Evolutionary conservation across 2,888 invertebrate species (phyloP).

Genomic region (Hoplodrina blanda): DNA sequence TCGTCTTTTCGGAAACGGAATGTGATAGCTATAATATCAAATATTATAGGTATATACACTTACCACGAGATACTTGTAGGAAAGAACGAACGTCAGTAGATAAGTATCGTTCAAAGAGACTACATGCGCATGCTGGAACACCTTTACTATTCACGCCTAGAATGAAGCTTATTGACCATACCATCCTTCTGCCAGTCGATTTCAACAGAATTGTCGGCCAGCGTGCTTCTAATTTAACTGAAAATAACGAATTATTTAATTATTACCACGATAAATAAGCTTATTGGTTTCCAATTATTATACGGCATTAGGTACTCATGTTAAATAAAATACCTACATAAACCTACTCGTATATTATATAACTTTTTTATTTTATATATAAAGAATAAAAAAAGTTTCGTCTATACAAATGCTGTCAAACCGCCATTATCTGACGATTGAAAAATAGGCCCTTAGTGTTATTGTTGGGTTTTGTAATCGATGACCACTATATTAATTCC

Average conservation of each 20-base stretch:
- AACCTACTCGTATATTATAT: too few species aligned
- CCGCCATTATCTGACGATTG: too few species aligned
- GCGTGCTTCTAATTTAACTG: conserved; percentile 48
- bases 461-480: too few species aligned
- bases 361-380: too few species aligned
- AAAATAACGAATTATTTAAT: neutral
- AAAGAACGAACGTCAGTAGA: conserved; percentile 44
- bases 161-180: conserved; percentile 70
- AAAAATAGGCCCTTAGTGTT: too few species aligned
- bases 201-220: conserved; percentile 63
- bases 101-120: conserved; percentile 74
- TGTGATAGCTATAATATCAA: too few species aligned
- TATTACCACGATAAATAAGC: neutral
- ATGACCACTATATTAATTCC: too few species aligned
- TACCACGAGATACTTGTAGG: conserved; percentile 51
- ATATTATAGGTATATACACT: neutral
- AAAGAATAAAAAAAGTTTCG: too few species aligned
- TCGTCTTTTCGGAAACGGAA: too few species aligned
- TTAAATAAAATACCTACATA: too few species aligned
- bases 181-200: conserved; percentile 55
- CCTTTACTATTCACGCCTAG: conserved; percentile 68
- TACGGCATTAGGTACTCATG: too few species aligned
- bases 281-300: neutral
- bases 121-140: conserved; percentile 75
- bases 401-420: too few species aligned